phyloP scores from a whole-genome alignment of 1,140 invertebrate genomes.

The Solenopsis invicta region DNA sequence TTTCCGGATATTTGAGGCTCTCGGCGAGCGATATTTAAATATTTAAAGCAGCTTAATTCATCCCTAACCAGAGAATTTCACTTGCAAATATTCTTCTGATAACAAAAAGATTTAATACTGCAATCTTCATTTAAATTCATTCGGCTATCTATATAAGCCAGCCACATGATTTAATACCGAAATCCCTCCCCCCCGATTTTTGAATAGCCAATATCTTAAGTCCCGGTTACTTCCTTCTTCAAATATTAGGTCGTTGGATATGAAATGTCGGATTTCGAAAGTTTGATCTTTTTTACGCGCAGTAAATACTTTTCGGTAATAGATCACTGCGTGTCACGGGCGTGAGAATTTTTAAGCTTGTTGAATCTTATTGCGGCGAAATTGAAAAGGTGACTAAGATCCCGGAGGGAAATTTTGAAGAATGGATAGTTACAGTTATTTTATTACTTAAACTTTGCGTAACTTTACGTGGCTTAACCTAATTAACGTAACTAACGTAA shows the following conservation, averaged over 20 bases:
- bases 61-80: not conserved
- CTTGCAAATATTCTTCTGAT: conserved; percentile 14
- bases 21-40: not conserved
- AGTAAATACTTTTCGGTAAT: not conserved
- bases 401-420: not conserved
- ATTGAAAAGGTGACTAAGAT: not conserved
- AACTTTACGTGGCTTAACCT: conserved; percentile 13
- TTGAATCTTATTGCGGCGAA: not conserved
- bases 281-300: not conserved
- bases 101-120: conserved; percentile 12
- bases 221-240: conserved; percentile 20
- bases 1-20: not conserved
- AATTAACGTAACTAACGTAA: conserved; percentile 25
- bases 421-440: conserved; percentile 30
- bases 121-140: conserved; percentile 8
- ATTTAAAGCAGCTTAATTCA: conserved; percentile 22
- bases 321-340: not conserved
- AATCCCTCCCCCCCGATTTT: conserved; percentile 28
- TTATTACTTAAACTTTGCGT: conserved; percentile 33
- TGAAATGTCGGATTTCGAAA: conserved; percentile 43
- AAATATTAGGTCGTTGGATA: conserved; percentile 51
- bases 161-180: conserved; percentile 22
- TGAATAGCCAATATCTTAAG: conserved; percentile 44
- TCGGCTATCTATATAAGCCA: not conserved
- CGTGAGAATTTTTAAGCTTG: not conserved